phyloP scores from a whole-genome alignment of 2,888 invertebrate species.

The Tachina grossa region DNA sequence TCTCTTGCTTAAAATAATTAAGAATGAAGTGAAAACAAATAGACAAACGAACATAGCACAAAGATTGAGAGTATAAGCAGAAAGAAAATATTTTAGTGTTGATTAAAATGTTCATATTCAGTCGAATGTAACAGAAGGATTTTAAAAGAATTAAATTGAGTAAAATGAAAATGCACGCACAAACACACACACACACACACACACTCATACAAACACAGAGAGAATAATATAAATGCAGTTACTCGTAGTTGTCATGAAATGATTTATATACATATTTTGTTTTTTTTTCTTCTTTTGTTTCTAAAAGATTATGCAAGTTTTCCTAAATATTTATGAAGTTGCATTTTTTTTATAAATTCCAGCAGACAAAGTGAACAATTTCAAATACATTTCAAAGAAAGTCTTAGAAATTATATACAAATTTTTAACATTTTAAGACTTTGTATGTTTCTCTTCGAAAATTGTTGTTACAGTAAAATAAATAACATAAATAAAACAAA shows the following conservation, averaged over 20 bases:
- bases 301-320: constrained; percentile 9
- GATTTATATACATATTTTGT: constrained; percentile 13
- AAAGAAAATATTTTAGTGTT: constrained; percentile 50
- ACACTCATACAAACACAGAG: too few species aligned
- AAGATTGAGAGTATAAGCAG: neutral
- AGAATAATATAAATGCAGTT: neutral
- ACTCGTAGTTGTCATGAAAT: constrained; percentile 33
- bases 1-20: constrained; percentile 35
- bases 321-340: constrained; percentile 1
- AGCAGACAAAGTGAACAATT: constrained; percentile 23
- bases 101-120: constrained; percentile 65
- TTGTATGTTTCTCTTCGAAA: neutral
- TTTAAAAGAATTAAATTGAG: constrained; percentile 63
- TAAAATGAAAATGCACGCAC: constrained; percentile 18
- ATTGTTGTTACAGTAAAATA: neutral
- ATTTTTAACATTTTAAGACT: constrained; percentile 31
- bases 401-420: neutral
- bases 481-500: constrained; percentile 7
- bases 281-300: neutral
- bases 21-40: constrained; percentile 15
- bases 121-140: constrained; percentile 61
- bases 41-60: neutral
- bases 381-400: constrained; percentile 27
- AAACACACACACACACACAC: neutral
- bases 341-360: constrained; percentile 13